Percentiles rank a stretch among this genome's conserved stretches.
Evolutionary conservation across 2,888 invertebrate genomes (phyloP).

Genomic region (Trichogramma evanescens): DNA sequence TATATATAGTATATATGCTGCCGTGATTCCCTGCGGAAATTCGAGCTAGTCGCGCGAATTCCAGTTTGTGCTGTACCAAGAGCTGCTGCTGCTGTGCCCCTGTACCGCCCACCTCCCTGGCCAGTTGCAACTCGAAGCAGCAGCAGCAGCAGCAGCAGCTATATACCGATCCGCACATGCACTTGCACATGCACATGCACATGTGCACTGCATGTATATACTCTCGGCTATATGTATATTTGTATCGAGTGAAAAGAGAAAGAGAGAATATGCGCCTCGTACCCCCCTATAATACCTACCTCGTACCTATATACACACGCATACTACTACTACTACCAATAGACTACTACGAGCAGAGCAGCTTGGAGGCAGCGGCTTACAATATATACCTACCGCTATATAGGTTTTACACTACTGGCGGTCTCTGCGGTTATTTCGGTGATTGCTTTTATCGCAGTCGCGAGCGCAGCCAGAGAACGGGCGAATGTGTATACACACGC

Average conservation of each 20-base stretch:
- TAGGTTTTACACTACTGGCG: conserved; percentile 30
- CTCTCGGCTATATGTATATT: conserved; percentile 3
- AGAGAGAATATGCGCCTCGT: conserved; percentile 11
- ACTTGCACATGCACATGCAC: not conserved
- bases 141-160: not conserved
- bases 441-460: conserved; percentile 44
- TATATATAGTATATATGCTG: not conserved
- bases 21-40: conserved; percentile 18
- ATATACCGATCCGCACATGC: conserved; percentile 6
- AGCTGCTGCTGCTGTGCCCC: not conserved
- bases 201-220: not conserved
- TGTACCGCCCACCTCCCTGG: not conserved
- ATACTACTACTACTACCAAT: not conserved
- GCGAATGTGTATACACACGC: too few species aligned
- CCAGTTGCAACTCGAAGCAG: not conserved
- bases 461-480: not conserved
- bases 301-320: not conserved
- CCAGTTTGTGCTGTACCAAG: not conserved
- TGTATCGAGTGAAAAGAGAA: conserved; percentile 1
- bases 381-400: too few species aligned
- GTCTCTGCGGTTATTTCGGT: conserved; percentile 45
- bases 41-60: conserved; percentile 16
- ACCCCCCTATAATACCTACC: not conserved
- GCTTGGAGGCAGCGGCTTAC: too few species aligned
- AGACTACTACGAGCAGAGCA: too few species aligned